Evolutionary conservation across 2,797 vertebrate species (phyloP), one percentile per base, ranked within the genome.

Genomic region (Urophycis tenuis): DNA sequence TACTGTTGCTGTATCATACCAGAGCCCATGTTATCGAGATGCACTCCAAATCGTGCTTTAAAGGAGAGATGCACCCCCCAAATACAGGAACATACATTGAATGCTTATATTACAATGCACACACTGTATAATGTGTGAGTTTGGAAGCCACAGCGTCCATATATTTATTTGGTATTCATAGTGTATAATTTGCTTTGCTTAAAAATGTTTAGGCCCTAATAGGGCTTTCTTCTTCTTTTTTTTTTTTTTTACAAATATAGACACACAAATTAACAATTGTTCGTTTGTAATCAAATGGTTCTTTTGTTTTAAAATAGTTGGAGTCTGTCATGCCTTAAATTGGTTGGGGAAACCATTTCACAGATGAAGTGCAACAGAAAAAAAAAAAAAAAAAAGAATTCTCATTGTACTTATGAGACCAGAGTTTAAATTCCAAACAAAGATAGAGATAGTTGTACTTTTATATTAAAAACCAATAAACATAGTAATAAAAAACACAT

Each of bases 331-430:
- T 67, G 60, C 60, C 60, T 67, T 67, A 67, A 67, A 67, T 67
- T 67, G 60, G n/a, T 67, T 67, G n/a, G 60, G 60, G 60, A 67
- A 67, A 67, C 60, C 60, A 67, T 67, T 67, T 67, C 60, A 67
- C 60, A 67, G 60, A 67, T 67, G 60, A 67, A n/a, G 10, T 29
- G 25, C 60, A 60, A 25, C 53, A 11, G 25, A 67, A 29, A 67
- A 10, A 29, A 67, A 67, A 29, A 12, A 29, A 5, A 2, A 41
- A 41, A 41, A 41, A 41, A 14, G 14, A 8, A 11, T 12, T 60
- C 53, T 60, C 53, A 60, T 60, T n/a, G 53, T 25, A 19, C 60
- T 67, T 67, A 67, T 11, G 60, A 67, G 60, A 67, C 60, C 60
- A 29, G 60, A 67, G 60, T 67, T 67, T 67, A 25, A 67, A 67